Evolutionary conservation across 2,113 vertebrate species (phyloP), one percentile per base, ranked within the genome.

Genomic region (Paraplagusia blochii): DNA sequence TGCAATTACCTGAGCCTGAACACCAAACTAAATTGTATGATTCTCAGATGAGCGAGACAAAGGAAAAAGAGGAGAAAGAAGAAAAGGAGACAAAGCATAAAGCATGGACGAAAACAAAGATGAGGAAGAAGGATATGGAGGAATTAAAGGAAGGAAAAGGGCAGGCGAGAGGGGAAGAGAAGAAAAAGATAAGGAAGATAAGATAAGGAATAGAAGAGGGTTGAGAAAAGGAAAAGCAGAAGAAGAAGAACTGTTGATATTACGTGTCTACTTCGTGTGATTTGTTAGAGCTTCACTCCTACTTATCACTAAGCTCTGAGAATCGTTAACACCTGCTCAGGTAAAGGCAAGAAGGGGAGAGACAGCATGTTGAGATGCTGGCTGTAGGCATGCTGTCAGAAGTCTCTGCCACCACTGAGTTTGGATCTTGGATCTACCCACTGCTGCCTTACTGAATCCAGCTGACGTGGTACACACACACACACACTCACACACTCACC

Each of bases 341-440:
- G 85, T 81, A 92, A 82, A 70, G 82, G 90, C 90, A 92, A 77
- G 90, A 70, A 88, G 90, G 87, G 64, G 62, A 78, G 73, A 11
- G 84, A 81, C 90, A 93, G 89, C 83, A 89, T 82, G 88, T 80
- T 59, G 90, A 87, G 90, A 92, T 89, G 91, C 81, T 77, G 87
- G 85, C 78, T 83, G 92, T 83, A 90, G 89, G 83, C 93, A 93
- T 94, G 94, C 91, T 83, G 81, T 84, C 77, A 76, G 88, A 90
- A 78, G 87, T 91, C 87, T 95, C 94, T 96, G 95, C 95, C 92
- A 81, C 95, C 95, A 97, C 95, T 95, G 95, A 92, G 82, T 75
- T 86, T 72, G 52, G 71, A 80, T 83, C 80, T 85, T 72, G 52
- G 71, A 80, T 83, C 80, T 85, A 76, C 82, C 85, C 54, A 58